phyloP scores from a whole-genome alignment of 2,888 invertebrate genomes.

The Chymomyza fuscimana region DNA sequence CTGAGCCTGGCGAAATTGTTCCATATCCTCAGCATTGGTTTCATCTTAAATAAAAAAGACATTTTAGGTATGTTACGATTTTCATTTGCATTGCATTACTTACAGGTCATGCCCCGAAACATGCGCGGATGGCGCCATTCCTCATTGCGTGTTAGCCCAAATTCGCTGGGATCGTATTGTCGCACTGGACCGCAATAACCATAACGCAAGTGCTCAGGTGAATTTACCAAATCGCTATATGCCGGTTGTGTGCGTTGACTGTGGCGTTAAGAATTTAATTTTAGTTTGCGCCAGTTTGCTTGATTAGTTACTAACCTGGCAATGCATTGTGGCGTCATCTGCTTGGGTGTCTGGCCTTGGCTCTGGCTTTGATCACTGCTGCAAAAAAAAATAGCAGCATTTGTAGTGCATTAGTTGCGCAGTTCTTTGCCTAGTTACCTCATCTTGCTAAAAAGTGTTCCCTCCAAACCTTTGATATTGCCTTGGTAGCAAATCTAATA shows the following conservation, averaged over 20 bases:
- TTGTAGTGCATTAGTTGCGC: too few species aligned
- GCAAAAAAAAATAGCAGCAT: too few species aligned
- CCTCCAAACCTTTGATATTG: too few species aligned
- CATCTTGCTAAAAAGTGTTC: too few species aligned
- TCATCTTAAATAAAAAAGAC: slow-evolving; percentile 29
- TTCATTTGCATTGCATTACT: slow-evolving; percentile 13
- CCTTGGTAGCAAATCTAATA: too few species aligned
- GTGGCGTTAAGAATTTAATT: too few species aligned
- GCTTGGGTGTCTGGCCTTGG: too few species aligned
- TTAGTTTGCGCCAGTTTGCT: too few species aligned
- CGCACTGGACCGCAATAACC: slow-evolving; percentile 36
- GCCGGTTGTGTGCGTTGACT: slow-evolving; percentile 3
- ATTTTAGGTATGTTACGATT: neutral
- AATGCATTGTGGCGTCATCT: too few species aligned
- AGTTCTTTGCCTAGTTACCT: too few species aligned
- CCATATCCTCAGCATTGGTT: slow-evolving; percentile 27
- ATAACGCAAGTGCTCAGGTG: slow-evolving; percentile 45
- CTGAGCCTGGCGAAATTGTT: slow-evolving; percentile 19
- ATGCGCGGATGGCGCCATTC: slow-evolving; percentile 49
- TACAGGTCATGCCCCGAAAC: slow-evolving; percentile 47
- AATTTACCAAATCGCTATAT: slow-evolving; percentile 32
- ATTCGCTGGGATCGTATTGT: slow-evolving; percentile 45
- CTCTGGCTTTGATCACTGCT: too few species aligned
- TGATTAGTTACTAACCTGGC: too few species aligned
- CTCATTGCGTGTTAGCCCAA: slow-evolving; percentile 43